These are phyloP conservation scores for Sebastes kiyomatsui DNA, from an alignment of 2,797 vertebrate species.

Conservation along the genomic window DNA sequence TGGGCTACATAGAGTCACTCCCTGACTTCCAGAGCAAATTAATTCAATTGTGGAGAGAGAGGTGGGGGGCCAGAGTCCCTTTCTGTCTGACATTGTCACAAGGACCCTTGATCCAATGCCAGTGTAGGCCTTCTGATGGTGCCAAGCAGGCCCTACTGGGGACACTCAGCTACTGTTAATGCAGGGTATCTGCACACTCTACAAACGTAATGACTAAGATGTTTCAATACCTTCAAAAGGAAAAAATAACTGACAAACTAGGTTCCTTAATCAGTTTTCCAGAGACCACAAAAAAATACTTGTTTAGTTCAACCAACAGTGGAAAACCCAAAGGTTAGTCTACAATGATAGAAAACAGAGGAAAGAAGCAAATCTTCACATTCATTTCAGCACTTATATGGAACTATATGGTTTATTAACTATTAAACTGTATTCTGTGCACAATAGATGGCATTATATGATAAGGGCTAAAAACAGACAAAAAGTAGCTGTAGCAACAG, in stretches of 20 bases:
- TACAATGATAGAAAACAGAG: not conserved
- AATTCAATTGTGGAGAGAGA: constrained; percentile 21
- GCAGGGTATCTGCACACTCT: not conserved
- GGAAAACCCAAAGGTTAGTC: not conserved
- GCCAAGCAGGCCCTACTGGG: not conserved
- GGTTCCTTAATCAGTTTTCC: not conserved
- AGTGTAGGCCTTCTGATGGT: constrained; percentile 7
- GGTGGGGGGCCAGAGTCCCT: constrained; percentile 19
- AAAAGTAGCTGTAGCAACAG: not conserved
- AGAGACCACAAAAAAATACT: not conserved
- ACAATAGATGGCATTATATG: not conserved
- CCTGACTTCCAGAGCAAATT: constrained; percentile 24
- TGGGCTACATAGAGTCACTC: constrained; percentile 21
- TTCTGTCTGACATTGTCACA: constrained; percentile 58
- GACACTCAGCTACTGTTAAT: constrained; percentile 18
- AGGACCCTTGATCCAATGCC: constrained; percentile 52
- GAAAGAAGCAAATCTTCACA: not conserved
- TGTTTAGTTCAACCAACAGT: not conserved
- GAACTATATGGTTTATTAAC: not conserved
- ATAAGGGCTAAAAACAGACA: fast-evolving
- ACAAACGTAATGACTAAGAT: not conserved
- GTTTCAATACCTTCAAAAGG: not conserved
- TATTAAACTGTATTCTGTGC: not conserved
- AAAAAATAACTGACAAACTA: not conserved
- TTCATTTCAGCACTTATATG: not conserved